These are phyloP conservation scores for Danio albolineatus DNA, from an alignment of 2,797 vertebrate genomes.

Conservation along the genomic window DNA sequence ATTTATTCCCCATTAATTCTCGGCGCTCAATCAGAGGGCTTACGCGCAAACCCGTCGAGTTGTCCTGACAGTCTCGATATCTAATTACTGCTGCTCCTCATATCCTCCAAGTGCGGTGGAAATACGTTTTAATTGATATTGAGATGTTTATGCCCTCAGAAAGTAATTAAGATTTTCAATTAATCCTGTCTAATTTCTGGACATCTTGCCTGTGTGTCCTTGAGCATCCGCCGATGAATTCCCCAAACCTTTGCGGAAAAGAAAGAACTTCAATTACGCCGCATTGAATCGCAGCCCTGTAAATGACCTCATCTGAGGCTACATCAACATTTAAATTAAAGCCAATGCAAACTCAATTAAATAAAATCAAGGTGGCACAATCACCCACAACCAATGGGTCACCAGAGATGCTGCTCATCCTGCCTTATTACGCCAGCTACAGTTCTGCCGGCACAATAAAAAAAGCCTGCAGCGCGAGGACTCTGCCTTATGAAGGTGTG, in stretches of 20 bases:
- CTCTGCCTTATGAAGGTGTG: conserved; percentile 70
- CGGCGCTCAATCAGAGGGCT: conserved; percentile 77
- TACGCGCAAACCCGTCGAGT: conserved; percentile 76
- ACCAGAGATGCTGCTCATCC: conserved; percentile 49
- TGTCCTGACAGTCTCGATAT: conserved; percentile 80
- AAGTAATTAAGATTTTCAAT: conserved; percentile 90
- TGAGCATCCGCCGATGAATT: conserved; percentile 82
- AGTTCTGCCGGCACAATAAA: conserved; percentile 44
- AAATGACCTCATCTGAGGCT: conserved; percentile 78
- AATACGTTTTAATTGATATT: conserved; percentile 88
- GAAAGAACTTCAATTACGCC: conserved; percentile 81
- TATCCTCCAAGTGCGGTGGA: conserved; percentile 82
- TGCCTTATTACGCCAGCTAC: conserved; percentile 33
- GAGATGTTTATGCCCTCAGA: conserved; percentile 87
- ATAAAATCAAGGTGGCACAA: conserved; percentile 68
- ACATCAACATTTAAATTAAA: conserved; percentile 82
- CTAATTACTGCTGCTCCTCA: conserved; percentile 84
- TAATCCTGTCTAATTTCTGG: conserved; percentile 86
- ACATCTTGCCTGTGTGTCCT: conserved; percentile 83
- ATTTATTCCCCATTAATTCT: conserved; percentile 80
- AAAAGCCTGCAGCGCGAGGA: conserved; percentile 67
- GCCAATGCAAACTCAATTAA: conserved; percentile 78
- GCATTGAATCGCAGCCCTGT: conserved; percentile 74
- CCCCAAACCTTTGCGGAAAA: conserved; percentile 76
- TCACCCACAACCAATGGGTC: conserved; percentile 60